phyloP scores from a whole-genome alignment of 2,888 invertebrate genomes.

The Ommatoiulus sabulosus region DNA sequence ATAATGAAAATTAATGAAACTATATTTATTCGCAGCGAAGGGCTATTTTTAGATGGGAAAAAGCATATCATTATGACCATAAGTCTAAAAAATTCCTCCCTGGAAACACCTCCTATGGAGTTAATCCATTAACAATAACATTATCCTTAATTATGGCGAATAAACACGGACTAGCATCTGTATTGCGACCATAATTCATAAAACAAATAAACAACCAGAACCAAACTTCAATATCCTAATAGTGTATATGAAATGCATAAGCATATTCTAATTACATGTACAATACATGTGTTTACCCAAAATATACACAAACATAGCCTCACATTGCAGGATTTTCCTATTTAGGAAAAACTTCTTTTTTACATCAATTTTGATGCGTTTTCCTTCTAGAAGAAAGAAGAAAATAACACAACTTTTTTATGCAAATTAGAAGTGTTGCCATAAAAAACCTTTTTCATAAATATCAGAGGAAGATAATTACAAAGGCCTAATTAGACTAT shows the following conservation, averaged over 20 bases:
- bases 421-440: background rate
- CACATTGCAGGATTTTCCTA: background rate
- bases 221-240: background rate
- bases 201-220: background rate
- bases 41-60: background rate
- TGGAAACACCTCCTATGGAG: slow-evolving; percentile 21
- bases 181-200: background rate
- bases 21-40: background rate
- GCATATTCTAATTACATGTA: background rate
- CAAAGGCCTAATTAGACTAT: background rate
- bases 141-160: background rate
- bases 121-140: background rate
- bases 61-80: background rate
- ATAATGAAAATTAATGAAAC: background rate
- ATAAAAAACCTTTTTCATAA: background rate
- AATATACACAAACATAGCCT: background rate
- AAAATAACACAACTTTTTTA: background rate
- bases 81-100: background rate
- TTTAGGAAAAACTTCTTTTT: background rate
- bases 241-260: background rate
- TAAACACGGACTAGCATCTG: background rate
- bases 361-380: background rate
- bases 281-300: background rate
- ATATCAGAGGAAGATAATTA: background rate
- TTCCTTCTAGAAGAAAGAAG: background rate